Base-by-base conservation (phyloP, 64 coral and sea anemone species). In the Catalaphyllia jardinei region DNA sequence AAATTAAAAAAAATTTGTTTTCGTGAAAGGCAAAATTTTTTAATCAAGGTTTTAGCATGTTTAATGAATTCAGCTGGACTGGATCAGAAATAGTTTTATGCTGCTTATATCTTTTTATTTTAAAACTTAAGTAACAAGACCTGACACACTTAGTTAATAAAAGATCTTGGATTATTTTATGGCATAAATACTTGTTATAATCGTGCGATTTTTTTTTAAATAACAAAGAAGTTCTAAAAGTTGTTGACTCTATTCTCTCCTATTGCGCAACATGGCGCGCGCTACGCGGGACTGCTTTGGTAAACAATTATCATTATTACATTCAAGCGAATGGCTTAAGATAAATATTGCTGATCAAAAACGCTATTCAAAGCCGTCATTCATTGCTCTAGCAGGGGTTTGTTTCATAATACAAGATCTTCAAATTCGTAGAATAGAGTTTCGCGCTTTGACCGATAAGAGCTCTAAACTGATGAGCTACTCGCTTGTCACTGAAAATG, bases 51-150 rank as follows among this genome's bases (percentile, higher is more conserved):
- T 64, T 10, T 69, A 27, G 22, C 65, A 69, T 11, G 25, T 27
- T 51, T 22, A 42, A 71, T 15, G 38, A 50, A 85, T 85, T 85
- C 81, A 85, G 81, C 81, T 51, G 81, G 81, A 51, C 81, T 85
- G 81, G 49, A 71, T 85, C 8, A 4, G 9, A 85, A 30, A 18
- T 38, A 25, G 64, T 18, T n/a, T 71, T 27, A 28, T 50, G 62
- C 38, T 85, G 4, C 22, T 69, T 69, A 69, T 14, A 85, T 25
- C 81, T 29, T 31, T 80, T 80, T 80, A 71, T 71, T 81, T 51
- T 85, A 31, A 69, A 63, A 42, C 63, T 50, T 71, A 35, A 85
- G 69, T 85, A 27, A 71, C 7, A 18, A 64, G 0, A 71, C 19
- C 67, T 20, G 10, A 51, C 29, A 64, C 33, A 71, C 62, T 65